Conservation (phyloP, 1,140 invertebrate species). For the Watersipora subatra region DNA sequence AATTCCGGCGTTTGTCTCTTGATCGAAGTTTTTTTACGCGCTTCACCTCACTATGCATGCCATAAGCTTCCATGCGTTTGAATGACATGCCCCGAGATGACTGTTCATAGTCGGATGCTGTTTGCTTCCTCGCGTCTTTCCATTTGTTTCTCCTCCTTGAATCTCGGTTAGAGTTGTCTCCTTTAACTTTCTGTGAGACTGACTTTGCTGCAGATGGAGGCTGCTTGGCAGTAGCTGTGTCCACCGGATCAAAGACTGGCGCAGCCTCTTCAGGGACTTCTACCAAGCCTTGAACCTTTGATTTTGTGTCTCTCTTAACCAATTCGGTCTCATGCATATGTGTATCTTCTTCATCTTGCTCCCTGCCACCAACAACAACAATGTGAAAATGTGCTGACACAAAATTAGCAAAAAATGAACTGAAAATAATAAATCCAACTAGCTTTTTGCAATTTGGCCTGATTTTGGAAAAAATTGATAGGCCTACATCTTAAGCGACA, state of each 20-base stretch:
- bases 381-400: too few species aligned
- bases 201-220: too few species aligned
- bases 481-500: too few species aligned
- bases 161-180: slow-evolving; percentile 9
- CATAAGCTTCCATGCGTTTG: slow-evolving; percentile 69
- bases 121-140: slow-evolving; percentile 18
- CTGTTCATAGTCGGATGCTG: slow-evolving; percentile 12
- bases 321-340: slow-evolving; percentile 12
- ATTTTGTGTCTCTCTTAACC: slow-evolving; percentile 11
- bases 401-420: too few species aligned
- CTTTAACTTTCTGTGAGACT: not conserved
- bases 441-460: too few species aligned
- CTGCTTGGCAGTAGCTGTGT: slow-evolving; percentile 1
- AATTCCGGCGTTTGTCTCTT: not conserved
- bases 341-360: slow-evolving; percentile 8
- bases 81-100: slow-evolving; percentile 42
- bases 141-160: slow-evolving; percentile 15
- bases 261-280: slow-evolving; percentile 6
- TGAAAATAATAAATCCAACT: too few species aligned
- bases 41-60: slow-evolving; percentile 53
- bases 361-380: too few species aligned
- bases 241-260: slow-evolving; percentile 1
- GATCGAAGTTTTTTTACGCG: not conserved
- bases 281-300: slow-evolving; percentile 1
- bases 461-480: too few species aligned